These are phyloP conservation scores for Tricholauxania praeusta DNA, from an alignment of 2,888 invertebrate species.

Conservation along the genomic window DNA sequence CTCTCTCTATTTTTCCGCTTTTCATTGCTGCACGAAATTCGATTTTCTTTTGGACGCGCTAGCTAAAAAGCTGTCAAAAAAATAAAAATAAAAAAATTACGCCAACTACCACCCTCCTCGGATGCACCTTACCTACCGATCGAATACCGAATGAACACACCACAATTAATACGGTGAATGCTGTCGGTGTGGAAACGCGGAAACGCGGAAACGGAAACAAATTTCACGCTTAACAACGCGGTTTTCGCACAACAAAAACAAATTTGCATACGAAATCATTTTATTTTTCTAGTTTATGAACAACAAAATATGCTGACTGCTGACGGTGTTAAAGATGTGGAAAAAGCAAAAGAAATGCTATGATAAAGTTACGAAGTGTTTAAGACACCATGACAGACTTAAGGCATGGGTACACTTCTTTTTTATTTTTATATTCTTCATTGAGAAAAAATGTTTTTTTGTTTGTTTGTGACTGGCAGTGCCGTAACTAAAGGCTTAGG, in stretches of 20 bases:
- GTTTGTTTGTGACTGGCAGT: no score
- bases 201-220: slow-evolving; percentile 56
- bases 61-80: slow-evolving; percentile 47
- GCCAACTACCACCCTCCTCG: slow-evolving; percentile 19
- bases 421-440: no score
- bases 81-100: slow-evolving; percentile 33
- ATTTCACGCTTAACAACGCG: slow-evolving; percentile 65
- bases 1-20: slow-evolving; percentile 31
- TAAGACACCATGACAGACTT: slow-evolving; percentile 7
- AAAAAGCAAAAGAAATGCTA: background rate
- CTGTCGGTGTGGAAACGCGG: slow-evolving; percentile 30
- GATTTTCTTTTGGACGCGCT: slow-evolving; percentile 47
- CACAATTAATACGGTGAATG: slow-evolving; percentile 25
- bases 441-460: no score
- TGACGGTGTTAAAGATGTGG: background rate
- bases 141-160: slow-evolving; percentile 16
- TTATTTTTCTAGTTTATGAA: slow-evolving; percentile 17
- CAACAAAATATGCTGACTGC: background rate
- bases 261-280: slow-evolving; percentile 60
- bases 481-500: no score
- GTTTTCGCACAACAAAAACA: slow-evolving; percentile 48
- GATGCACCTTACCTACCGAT: slow-evolving; percentile 17
- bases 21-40: slow-evolving; percentile 44
- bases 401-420: no score
- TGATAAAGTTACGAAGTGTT: background rate